Conservation (phyloP, 1,140 invertebrate species). For the Glomeris maerens region DNA sequence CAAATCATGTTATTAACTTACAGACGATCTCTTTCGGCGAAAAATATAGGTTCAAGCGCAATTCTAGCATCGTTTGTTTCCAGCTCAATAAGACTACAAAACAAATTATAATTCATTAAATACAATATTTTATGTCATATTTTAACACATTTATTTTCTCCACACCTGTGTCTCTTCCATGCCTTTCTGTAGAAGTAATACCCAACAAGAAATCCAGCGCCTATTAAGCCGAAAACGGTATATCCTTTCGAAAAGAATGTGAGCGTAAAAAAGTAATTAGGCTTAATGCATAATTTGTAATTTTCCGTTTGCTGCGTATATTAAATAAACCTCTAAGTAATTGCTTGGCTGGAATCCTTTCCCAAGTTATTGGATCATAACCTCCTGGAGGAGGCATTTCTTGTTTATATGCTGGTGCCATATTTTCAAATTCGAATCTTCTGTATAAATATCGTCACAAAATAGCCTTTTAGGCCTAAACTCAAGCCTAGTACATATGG, state of each 20-base stretch:
- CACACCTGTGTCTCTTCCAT: not conserved
- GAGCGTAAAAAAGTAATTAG: not conserved
- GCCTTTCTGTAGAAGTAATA: not conserved
- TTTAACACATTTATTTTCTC: too few relatives aligned
- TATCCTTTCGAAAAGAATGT: not conserved
- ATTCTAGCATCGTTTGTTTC: slow-evolving; percentile 58
- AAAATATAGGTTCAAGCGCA: slow-evolving; percentile 55
- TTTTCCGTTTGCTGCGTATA: slow-evolving; percentile 13
- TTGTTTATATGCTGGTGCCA: slow-evolving; percentile 36
- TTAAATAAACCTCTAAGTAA: slow-evolving; percentile 44
- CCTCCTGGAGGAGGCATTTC: slow-evolving; percentile 75
- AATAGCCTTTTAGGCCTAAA: too few relatives aligned
- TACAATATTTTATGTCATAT: slow-evolving; percentile 5
- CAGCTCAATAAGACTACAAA: slow-evolving; percentile 35
- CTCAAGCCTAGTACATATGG: too few relatives aligned
- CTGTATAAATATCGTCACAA: too few relatives aligned
- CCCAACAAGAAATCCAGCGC: not conserved
- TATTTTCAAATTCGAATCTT: too few relatives aligned
- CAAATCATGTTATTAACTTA: too few relatives aligned
- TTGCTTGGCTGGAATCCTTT: slow-evolving; percentile 48
- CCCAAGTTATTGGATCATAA: slow-evolving; percentile 55
- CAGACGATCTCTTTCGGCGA: slow-evolving; percentile 65
- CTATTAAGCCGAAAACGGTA: not conserved
- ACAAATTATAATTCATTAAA: slow-evolving; percentile 11
- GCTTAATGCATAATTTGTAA: not conserved